Evolutionary conservation across 1,140 invertebrate genomes (phyloP).

Genomic region (Zaprionus kolodkinae): DNA sequence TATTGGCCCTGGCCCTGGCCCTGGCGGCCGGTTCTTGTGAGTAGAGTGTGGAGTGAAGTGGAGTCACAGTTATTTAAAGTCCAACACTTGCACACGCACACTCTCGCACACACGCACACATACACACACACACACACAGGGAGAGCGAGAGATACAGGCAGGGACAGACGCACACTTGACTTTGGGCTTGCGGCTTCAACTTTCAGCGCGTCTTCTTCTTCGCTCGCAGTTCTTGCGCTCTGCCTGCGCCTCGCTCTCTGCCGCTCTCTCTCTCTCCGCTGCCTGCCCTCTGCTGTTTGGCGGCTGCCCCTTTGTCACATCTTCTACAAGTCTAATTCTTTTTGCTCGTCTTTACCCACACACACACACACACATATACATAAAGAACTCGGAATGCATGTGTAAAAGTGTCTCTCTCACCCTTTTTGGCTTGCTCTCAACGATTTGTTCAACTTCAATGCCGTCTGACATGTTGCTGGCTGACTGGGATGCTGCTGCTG

Average conservation of each 20-base stretch:
- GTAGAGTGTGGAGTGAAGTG: slow-evolving; percentile 13
- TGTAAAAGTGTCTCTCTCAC: slow-evolving; percentile 67
- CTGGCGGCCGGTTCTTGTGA: slow-evolving; percentile 68
- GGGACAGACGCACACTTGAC: slow-evolving; percentile 43
- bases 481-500: slow-evolving; percentile 28
- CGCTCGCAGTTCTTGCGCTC: slow-evolving; percentile 29
- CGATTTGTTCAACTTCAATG: slow-evolving; percentile 83
- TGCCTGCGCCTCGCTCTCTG: slow-evolving; percentile 12
- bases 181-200: slow-evolving; percentile 58
- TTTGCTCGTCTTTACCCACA: slow-evolving; percentile 48
- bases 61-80: slow-evolving; percentile 67
- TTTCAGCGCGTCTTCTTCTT: slow-evolving; percentile 34
- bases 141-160: slow-evolving; percentile 22
- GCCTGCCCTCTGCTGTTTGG: slow-evolving; percentile 18
- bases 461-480: slow-evolving; percentile 77
- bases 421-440: slow-evolving; percentile 82
- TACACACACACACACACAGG: neutral
- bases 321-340: slow-evolving; percentile 55
- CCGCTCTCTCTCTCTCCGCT: slow-evolving; percentile 6
- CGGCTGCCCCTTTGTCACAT: slow-evolving; percentile 50
- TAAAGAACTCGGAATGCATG: slow-evolving; percentile 6
- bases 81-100: slow-evolving; percentile 43
- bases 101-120: slow-evolving; percentile 26
- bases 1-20: slow-evolving; percentile 42
- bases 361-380: slow-evolving; percentile 20